These are phyloP conservation scores for Athene cunicularia DNA, from an alignment of 2,113 vertebrate genomes.

Conservation along the genomic window DNA sequence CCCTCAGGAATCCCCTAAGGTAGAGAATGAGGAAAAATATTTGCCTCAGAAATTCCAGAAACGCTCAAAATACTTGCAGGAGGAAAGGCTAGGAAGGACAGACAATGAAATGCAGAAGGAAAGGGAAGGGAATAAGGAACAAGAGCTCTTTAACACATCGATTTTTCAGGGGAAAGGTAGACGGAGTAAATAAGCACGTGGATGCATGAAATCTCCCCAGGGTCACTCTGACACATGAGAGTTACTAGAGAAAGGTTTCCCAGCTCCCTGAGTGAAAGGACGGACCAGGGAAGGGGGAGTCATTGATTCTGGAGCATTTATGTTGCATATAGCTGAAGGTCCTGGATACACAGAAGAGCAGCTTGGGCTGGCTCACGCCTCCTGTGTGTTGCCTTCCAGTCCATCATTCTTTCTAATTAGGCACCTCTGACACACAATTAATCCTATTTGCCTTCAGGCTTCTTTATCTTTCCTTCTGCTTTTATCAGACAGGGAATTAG, in stretches of 20 bases:
- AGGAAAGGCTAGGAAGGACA: not conserved
- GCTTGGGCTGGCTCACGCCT: not conserved
- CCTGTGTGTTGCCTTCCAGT: slow-evolving; percentile 44
- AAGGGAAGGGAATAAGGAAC: not conserved
- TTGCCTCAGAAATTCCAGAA: not conserved
- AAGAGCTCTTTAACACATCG: not conserved
- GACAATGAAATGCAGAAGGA: not conserved
- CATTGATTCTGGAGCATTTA: not conserved
- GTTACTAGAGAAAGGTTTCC: not conserved
- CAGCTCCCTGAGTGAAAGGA: not conserved
- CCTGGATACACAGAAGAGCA: not conserved
- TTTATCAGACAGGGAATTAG: slow-evolving; percentile 66
- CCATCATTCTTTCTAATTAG: slow-evolving; percentile 76
- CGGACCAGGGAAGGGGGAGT: not conserved
- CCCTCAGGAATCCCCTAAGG: not conserved
- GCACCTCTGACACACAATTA: slow-evolving; percentile 72
- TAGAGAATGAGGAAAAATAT: not conserved
- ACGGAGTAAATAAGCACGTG: not conserved
- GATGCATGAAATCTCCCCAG: not conserved
- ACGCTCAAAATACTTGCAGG: not conserved
- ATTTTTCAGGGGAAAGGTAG: not conserved
- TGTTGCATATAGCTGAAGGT: not conserved
- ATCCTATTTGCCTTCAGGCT: slow-evolving; percentile 71
- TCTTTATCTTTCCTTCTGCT: slow-evolving; percentile 69
- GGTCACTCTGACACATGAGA: not conserved